Conservation (phyloP, 2,888 invertebrate species). For the Pseudococcus jackbeardsleyi region DNA sequence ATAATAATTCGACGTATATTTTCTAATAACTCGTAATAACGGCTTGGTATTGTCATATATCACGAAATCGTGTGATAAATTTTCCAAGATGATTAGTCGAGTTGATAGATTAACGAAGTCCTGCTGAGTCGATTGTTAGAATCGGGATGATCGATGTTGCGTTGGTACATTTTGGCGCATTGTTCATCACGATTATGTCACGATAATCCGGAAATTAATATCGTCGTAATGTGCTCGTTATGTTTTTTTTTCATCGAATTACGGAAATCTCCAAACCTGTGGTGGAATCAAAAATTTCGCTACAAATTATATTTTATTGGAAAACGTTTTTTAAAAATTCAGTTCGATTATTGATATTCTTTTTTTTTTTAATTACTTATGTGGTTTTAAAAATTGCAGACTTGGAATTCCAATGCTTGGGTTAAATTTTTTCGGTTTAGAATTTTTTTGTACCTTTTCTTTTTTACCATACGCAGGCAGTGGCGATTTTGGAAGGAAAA, state of each 20-base stretch:
- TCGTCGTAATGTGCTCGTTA: not conserved
- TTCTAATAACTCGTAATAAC: conserved; percentile 29
- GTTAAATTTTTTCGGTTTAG: too few relatives aligned
- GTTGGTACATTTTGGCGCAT: conserved; percentile 12
- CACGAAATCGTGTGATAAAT: conserved; percentile 34
- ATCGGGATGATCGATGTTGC: conserved; percentile 35
- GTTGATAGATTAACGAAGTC: conserved; percentile 18
- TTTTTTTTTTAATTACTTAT: too few relatives aligned
- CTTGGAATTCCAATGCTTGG: too few relatives aligned
- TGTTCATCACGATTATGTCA: conserved; percentile 32
- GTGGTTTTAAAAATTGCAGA: too few relatives aligned
- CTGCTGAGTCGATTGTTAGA: not conserved
- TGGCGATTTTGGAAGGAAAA: too few relatives aligned
- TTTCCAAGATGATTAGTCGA: conserved; percentile 25
- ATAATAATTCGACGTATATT: conserved; percentile 36
- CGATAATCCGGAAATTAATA: conserved; percentile 22
- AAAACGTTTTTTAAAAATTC: too few relatives aligned
- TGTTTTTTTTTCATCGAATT: not conserved
- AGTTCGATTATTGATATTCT: too few relatives aligned
- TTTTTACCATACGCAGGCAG: too few relatives aligned
- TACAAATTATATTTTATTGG: too few relatives aligned
- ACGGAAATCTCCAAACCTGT: not conserved
- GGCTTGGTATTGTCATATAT: conserved; percentile 33
- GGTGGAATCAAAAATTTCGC: not conserved
- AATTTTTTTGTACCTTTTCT: too few relatives aligned